A percentile compares a stretch with the other conserved stretches of the same genome.
These are phyloP conservation scores for Drosophila pseudoobscura DNA, from an alignment of 1,140 invertebrate genomes.

Conservation along the genomic window DNA sequence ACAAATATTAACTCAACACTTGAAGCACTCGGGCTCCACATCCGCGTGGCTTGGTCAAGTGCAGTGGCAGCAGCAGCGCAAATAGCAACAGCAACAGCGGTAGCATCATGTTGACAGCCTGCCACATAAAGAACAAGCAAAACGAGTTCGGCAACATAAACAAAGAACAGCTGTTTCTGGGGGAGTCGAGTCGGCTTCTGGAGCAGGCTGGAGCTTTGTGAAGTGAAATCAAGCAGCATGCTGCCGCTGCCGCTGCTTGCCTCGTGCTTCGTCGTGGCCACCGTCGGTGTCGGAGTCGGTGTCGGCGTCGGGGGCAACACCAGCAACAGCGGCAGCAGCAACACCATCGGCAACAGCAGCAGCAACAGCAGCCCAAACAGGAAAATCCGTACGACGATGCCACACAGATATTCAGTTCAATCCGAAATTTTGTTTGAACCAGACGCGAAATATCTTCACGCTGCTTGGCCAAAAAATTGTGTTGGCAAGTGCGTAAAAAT, in stretches of 20 bases:
- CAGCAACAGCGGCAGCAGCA: conserved; percentile 18
- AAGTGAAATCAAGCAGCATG: conserved; percentile 69
- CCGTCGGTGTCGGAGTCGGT: conserved; percentile 20
- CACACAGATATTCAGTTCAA: conserved; percentile 74
- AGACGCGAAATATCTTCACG: conserved; percentile 64
- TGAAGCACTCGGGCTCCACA: conserved; percentile 20
- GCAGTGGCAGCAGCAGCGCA: conserved; percentile 28
- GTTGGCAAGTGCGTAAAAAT: conserved; percentile 34
- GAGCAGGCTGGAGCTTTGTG: conserved; percentile 73
- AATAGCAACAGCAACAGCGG: conserved; percentile 6
- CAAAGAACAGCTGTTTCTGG: conserved; percentile 73
- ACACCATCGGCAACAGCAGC: conserved; percentile 25
- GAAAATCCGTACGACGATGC: conserved; percentile 76
- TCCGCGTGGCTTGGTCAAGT: conserved; percentile 41
- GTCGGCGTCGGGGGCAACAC: conserved; percentile 4
- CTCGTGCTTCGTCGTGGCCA: conserved; percentile 35
- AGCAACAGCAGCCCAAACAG: conserved; percentile 65
- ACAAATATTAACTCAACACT: conserved; percentile 66
- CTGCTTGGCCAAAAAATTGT: conserved; percentile 31
- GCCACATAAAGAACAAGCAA: conserved; percentile 36
- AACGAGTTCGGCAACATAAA: conserved; percentile 75
- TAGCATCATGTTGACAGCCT: conserved; percentile 28
- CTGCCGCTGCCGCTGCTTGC: conserved; percentile 10
- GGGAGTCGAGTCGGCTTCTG: conserved; percentile 41
- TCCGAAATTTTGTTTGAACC: conserved; percentile 74